A percentile compares a stretch with the other conserved stretches of the same genome.
These are phyloP conservation scores for Rapana venosa DNA, from an alignment of 2,888 invertebrate species.

Conservation along the genomic window DNA sequence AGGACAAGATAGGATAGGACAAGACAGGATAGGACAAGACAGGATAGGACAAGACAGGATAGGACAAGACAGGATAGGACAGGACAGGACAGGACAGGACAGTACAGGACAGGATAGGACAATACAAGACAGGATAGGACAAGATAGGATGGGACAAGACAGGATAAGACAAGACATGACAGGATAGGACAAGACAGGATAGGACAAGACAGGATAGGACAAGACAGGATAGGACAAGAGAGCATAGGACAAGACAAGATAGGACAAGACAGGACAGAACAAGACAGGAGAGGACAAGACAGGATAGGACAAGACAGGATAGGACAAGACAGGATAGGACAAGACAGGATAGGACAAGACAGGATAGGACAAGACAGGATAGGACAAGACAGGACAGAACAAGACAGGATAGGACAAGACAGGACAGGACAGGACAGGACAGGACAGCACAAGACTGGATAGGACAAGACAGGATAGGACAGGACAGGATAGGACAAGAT, in stretches of 20 bases:
- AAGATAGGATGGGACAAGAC: not conserved
- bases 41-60: not conserved
- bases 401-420: not conserved
- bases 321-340: not conserved
- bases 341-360: not conserved
- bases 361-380: not conserved
- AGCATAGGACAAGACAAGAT: not conserved
- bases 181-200: not conserved
- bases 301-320: not conserved
- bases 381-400: not conserved
- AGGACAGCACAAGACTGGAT: not conserved
- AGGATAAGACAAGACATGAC: not conserved
- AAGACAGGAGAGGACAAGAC: not conserved
- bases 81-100: not conserved
- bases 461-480: not conserved
- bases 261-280: not conserved
- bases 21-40: not conserved
- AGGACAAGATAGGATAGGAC: not conserved
- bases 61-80: not conserved
- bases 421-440: not conserved
- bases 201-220: not conserved
- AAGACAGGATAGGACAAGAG: not conserved
- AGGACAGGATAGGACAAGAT: not conserved
- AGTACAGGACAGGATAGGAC: not conserved
- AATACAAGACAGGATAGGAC: not conserved